Evolutionary conservation across 2,888 invertebrate genomes (phyloP), one percentile per base, ranked within the genome.

Genomic region (Ethmia dodecea): DNA sequence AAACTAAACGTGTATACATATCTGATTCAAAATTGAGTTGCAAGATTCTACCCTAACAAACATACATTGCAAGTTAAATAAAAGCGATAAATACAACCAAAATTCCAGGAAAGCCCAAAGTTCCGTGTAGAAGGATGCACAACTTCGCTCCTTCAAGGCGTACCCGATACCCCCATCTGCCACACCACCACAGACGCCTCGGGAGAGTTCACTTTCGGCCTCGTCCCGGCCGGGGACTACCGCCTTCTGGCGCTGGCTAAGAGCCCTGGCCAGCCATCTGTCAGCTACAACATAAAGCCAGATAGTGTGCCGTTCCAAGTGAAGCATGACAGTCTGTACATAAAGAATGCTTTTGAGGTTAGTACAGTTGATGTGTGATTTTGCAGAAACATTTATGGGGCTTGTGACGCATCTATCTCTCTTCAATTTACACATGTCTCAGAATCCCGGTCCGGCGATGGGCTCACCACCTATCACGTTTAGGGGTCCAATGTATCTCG

Each of bases 191-290:
- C 95, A 0, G 90, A 93, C 47, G 78, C 87, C 35, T 84, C 87
- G 28, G 98, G 98, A 8, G 88, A 89, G 56, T 97, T 96, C 65
- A 73, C 68, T 3, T 97, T 97, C 55, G 91, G 92, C 1, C 88
- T 93, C 31, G 88, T 98, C 1, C 92, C 95, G 0, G 91, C 93
- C 9, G 98, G 97, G 3, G 88, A 90, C 39, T 98, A 97, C 67
- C 86, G 87, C 30, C 69, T 97, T 11, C 69, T 92, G 22, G 94
- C 75, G 73, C 89, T 65, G 80, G 80, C 57, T 48, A 88, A 64
- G 83, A 89, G 59, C 0, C 84, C 86, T 0, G 84, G 83, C 0
- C 78, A 81, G 42, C 79, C 88, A 8, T 79, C 88, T 24, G 90
- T 96, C 10, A 92, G 90, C 50, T 92, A 94, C 58, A 94, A 95